phyloP scores from a whole-genome alignment of 2,888 invertebrate species.

The Himalopsyche kuldschensis region DNA sequence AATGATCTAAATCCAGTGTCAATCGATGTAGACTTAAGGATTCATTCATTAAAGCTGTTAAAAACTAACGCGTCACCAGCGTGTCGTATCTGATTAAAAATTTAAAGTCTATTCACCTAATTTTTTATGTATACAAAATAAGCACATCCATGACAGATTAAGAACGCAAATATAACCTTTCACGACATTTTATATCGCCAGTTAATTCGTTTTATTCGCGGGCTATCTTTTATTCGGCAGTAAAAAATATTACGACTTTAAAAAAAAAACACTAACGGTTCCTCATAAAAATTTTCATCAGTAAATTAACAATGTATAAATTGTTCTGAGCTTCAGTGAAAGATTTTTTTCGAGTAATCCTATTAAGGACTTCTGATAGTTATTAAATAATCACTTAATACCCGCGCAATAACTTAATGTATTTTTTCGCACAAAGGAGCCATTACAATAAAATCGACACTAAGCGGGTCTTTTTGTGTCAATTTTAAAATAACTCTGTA shows the following conservation, averaged over 20 bases:
- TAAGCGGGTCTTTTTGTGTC: neutral
- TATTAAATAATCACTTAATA: neutral
- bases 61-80: neutral
- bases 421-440: neutral
- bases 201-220: neutral
- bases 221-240: neutral
- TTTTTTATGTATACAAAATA: neutral
- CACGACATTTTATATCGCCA: neutral
- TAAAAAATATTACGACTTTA: neutral
- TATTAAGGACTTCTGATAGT: neutral
- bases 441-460: neutral
- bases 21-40: neutral
- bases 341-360: neutral
- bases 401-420: neutral
- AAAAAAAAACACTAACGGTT: neutral
- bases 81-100: neutral
- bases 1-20: constrained; percentile 11
- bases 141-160: neutral
- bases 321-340: neutral
- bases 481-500: neutral
- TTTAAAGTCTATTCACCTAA: neutral
- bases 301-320: neutral
- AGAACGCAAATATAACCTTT: neutral
- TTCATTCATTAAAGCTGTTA: constrained; percentile 3
- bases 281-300: neutral